phyloP scores from a whole-genome alignment of 2,113 vertebrate species.

The Varanus komodoensis region DNA sequence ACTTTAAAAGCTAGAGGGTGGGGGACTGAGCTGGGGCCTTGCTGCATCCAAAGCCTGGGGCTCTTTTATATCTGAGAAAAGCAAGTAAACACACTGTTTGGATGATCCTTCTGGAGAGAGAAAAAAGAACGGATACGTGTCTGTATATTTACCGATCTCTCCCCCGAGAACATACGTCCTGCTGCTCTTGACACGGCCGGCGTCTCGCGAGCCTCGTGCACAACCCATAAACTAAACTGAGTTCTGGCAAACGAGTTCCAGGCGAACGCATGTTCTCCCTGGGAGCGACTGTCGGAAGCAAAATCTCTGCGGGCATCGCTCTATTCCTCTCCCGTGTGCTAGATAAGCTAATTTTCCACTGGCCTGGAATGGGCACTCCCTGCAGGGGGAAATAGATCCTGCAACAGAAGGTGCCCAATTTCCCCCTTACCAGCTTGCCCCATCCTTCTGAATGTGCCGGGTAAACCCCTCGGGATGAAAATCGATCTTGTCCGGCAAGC shows the following conservation, averaged over 20 bases:
- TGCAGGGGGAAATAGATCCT: conserved; percentile 67
- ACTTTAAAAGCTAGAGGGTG: no score
- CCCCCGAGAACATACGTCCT: no score
- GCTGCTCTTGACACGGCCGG: neutral
- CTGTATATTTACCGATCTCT: neutral
- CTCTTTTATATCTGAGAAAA: no score
- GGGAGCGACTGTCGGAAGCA: conserved; percentile 47
- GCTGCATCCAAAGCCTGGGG: no score
- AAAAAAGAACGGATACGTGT: no score
- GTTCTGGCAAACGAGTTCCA: neutral
- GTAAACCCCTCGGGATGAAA: neutral
- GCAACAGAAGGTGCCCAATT: conserved; percentile 66
- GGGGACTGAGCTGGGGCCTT: no score
- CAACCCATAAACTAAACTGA: conserved; percentile 28
- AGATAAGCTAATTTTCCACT: conserved; percentile 80
- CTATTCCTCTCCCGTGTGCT: conserved; percentile 69
- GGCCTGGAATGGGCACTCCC: conserved; percentile 60
- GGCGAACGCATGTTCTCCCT: conserved; percentile 46
- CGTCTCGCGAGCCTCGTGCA: conserved; percentile 42
- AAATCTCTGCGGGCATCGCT: conserved; percentile 72
- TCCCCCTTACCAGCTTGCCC: neutral
- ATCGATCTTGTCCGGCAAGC: neutral
- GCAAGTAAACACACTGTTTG: no score
- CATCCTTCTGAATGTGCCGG: neutral
- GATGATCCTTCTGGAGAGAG: no score